Evolutionary conservation across 1,140 invertebrate genomes (phyloP), one percentile per base, ranked within the genome.

Genomic region (Choristoneura fumiferana): DNA sequence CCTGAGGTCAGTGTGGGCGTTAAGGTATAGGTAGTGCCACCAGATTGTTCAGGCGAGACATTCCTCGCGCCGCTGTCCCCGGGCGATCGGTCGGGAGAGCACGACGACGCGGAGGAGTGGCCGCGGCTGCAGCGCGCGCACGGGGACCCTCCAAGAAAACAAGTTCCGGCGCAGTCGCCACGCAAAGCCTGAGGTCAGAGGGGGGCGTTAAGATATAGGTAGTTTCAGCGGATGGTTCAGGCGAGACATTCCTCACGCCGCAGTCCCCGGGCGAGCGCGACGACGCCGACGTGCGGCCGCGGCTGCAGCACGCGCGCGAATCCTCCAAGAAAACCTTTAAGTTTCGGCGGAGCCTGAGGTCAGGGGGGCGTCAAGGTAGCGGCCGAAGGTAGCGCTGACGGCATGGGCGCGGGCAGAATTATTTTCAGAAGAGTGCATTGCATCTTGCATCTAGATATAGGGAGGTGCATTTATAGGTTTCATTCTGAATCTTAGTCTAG

Each of bases 281-380:
- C 12, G 76, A 78, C 37, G 83, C 88, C 0, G 70, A 65, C n/a
- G 92, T 92, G 63, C 93, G 93, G 66, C 95, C 96, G 63, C 92
- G 96, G 13, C 92, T 98, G 43, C 97, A 98, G 80, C 91, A 97
- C 17, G 95, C 97, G 56, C 98, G 97, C 90, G 97, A 96, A 13
- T 96, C 97, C 82, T 98, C 96, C 78, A 93, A 97, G 63, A 98
- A 96, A 89, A 98, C 97, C 0, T 98, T 98, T 88, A 93, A 97
- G 59, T 93, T 96, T 49, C 91, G 95, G 70, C 95, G 95, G 89
- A 89, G 64, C 83, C 87, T 53, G 87, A 89, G 59, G 86, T 89
- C 62, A 62, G 57, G 39, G 59, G n/a, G n/a, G n/a, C n/a, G n/a
- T n/a, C n/a, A n/a, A n/a, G n/a, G n/a, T n/a, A n/a, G n/a, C n/a